Evolutionary conservation across 2,113 vertebrate genomes (phyloP), one percentile per base, ranked within the genome.

Genomic region (Pardalotus punctatus): DNA sequence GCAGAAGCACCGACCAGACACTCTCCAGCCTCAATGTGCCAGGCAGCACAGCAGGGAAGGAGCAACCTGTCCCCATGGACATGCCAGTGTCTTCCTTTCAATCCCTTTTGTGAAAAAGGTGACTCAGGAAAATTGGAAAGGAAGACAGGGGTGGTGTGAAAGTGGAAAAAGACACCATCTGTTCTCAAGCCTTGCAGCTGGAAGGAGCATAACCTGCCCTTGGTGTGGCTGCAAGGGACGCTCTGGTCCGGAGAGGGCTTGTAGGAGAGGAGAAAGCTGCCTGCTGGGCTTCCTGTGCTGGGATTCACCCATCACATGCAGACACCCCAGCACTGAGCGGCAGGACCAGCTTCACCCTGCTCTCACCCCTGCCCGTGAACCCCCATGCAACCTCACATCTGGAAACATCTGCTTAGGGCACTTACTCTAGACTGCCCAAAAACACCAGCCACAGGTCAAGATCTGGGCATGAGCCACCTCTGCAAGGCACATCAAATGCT

Each of bases 361-460:
- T 87, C 33, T 45, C 33, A 80, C 2, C 5, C 33, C 50, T 50
- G 33, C 14, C 45, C 48, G 13, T 0, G 7, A 67, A 27, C 11
- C 10, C n/a, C 21, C 16, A 14, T 1, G 36, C 0, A 3, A 65
- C 0, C 0, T 29, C 71, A 17, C 23, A 53, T 38, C 72, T 54
- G 50, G 64, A 50, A 85, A 60, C 23, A 60, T 4, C 61, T 76
- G 48, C 60, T n/a, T 8, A 16, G 65, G 48, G 24, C 42, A 28
- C 19, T 48, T 57, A 20, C 38, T 20, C 15, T 38, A 35, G 15
- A 4, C 27, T 12, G 43, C 17, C 20, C 4, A 21, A 14, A 72
- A 54, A 31, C 20, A 65, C 4, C 29, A 82, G 33, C 25, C 73
- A 24, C 1, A 15, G 65, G 35, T 42, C 40, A 69, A 77, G 69